Base-by-base conservation (phyloP, 1,140 invertebrate genomes). In the Ruditapes philippinarum region DNA sequence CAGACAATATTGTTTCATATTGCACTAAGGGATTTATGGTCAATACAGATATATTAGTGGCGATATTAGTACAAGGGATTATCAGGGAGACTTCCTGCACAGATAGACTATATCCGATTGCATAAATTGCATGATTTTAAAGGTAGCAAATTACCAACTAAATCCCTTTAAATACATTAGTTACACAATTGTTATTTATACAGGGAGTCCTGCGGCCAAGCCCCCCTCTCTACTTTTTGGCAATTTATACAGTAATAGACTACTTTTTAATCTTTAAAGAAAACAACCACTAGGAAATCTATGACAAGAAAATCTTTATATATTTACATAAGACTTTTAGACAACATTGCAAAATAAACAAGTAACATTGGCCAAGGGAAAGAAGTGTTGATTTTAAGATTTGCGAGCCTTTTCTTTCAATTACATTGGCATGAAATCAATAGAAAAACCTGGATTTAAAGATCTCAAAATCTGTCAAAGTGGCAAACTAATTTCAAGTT, bases 281-380 rank as follows among this genome's bases (percentile, higher is more conserved):
- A 62, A 62, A 62, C 57, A 62, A 25, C 57, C 57, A 62, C 22
- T 28, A 62, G n/a, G 25, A 11, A 62, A 1, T 62, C 65, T 70
- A 38, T 70, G 65, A 70, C 65, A 70, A 70, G 65, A 38, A 38
- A 70, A 36, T 70, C 65, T 70, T 70, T 19, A 36, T 38, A 70
- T 70, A 38, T 78, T 78, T 78, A 54, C 42, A 12, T 28, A 54
- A 54, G 74, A 54, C 54, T 54, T 78, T 78, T 4, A 51, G 45
- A 78, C 40, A 84, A 84, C 49, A n/a, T 84, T 84, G 45, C 82
- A 51, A 84, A 84, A 74, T 84, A 84, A 84, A 84, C 82, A 84
- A 17, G 42, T 22, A 84, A 45, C 45, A 68, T 49, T 60, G 42
- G 54, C 42, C 40, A n/a, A n/a, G 54, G n/a, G 31, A 19, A 22